A percentile compares a stretch with the other conserved stretches of the same genome.
Conservation (phyloP, 2,888 invertebrate genomes). For the Macaria liturata region DNA sequence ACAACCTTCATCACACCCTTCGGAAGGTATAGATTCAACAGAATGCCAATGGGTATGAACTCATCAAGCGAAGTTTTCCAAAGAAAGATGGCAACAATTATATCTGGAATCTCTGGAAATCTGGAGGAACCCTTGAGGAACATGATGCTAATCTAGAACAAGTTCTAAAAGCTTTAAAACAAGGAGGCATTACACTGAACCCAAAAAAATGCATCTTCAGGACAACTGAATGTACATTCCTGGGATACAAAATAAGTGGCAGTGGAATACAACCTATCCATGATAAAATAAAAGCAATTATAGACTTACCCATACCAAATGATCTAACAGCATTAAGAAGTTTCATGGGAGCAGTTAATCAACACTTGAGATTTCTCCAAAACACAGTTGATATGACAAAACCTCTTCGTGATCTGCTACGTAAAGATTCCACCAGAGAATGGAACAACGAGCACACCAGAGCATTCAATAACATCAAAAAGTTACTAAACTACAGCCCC, state of each 20-base stretch:
- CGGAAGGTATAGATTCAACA: slow-evolving; percentile 11
- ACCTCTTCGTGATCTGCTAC: slow-evolving; percentile 8
- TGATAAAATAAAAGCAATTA: slow-evolving; percentile 5
- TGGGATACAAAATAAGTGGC: slow-evolving; percentile 5
- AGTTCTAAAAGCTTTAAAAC: background rate
- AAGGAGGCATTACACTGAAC: slow-evolving; percentile 3
- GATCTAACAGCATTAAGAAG: slow-evolving; percentile 12
- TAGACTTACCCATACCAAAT: slow-evolving; percentile 2
- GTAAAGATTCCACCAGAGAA: slow-evolving; percentile 5
- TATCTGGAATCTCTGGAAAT: slow-evolving; percentile 8
- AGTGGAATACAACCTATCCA: slow-evolving; percentile 2
- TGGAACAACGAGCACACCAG: slow-evolving; percentile 7
- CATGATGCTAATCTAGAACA: slow-evolving; percentile 9
- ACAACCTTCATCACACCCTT: slow-evolving; percentile 11
- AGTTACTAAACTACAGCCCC: slow-evolving; percentile 8
- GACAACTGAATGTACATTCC: slow-evolving; percentile 4
- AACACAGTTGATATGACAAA: slow-evolving; percentile 10
- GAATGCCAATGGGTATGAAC: slow-evolving; percentile 14
- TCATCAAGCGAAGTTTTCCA: slow-evolving; percentile 13
- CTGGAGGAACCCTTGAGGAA: slow-evolving; percentile 6
- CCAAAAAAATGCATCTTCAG: slow-evolving; percentile 6
- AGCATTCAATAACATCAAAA: slow-evolving; percentile 10
- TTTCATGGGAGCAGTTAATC: slow-evolving; percentile 12
- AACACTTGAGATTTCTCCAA: slow-evolving; percentile 9
- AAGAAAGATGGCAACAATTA: slow-evolving; percentile 7